Conservation (phyloP, 2,888 invertebrate genomes). For the Apocheima hispidaria region DNA sequence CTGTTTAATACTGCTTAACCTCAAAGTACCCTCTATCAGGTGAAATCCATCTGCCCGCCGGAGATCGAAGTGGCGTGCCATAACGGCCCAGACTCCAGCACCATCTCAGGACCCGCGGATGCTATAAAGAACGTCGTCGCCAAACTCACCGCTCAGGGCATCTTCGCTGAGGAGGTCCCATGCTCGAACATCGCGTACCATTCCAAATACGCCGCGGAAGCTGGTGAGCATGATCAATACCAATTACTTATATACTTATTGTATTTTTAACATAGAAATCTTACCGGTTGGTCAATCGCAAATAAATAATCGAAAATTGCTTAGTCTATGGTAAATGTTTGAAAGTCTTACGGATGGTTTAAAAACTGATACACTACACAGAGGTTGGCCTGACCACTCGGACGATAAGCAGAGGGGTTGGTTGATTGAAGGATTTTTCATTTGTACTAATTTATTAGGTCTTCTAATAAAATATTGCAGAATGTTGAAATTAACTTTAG, state of each 20-base stretch:
- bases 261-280: too few species aligned
- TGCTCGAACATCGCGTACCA: slow-evolving; percentile 96
- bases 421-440: too few species aligned
- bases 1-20: too few species aligned
- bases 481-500: background rate
- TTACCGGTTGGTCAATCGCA: background rate
- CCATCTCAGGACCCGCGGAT: slow-evolving; percentile 95
- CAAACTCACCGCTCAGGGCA: slow-evolving; percentile 88
- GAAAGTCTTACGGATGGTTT: too few species aligned
- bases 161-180: slow-evolving; percentile 94
- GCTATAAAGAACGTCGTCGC: slow-evolving; percentile 88
- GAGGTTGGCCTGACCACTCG: too few species aligned
- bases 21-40: slow-evolving; percentile 54
- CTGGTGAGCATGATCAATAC: slow-evolving; percentile 67
- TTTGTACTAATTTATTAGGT: too few species aligned
- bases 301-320: too few species aligned
- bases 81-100: slow-evolving; percentile 94
- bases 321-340: too few species aligned
- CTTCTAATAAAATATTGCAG: background rate
- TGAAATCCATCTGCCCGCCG: slow-evolving; percentile 89
- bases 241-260: background rate
- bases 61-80: slow-evolving; percentile 95
- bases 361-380: too few species aligned
- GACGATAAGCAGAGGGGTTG: too few species aligned
- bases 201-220: slow-evolving; percentile 91